These are phyloP conservation scores for Vipera ursinii DNA, from an alignment of 2,797 vertebrate species.

Conservation along the genomic window DNA sequence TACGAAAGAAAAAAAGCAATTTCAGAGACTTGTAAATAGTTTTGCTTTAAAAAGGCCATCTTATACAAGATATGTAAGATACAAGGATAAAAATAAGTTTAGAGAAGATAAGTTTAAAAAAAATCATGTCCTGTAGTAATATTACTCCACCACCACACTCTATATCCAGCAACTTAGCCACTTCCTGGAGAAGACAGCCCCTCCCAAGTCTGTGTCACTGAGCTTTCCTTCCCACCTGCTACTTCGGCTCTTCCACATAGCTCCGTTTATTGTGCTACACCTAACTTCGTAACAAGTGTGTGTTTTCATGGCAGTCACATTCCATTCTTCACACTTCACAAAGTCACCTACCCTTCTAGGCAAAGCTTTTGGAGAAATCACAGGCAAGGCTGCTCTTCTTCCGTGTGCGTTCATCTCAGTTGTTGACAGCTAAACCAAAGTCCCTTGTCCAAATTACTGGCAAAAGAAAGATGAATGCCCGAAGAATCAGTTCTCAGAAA, in stretches of 20 bases:
- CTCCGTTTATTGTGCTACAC: not conserved
- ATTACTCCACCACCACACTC: not conserved
- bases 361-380: slow-evolving; percentile 86
- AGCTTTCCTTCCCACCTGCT: not conserved
- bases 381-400: slow-evolving; percentile 88
- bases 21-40: not conserved
- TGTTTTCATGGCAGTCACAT: not conserved
- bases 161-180: not conserved
- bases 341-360: slow-evolving; percentile 76
- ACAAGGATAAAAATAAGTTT: not conserved
- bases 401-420: slow-evolving; percentile 87
- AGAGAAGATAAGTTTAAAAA: not conserved
- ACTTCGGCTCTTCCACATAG: not conserved
- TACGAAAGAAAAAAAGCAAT: not conserved
- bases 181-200: not conserved
- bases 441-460: slow-evolving; percentile 52
- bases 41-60: too few species aligned
- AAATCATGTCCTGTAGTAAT: not conserved
- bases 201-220: not conserved
- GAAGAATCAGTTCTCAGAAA: slow-evolving; percentile 52
- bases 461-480: slow-evolving; percentile 55
- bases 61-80: not conserved
- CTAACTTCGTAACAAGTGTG: not conserved
- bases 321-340: not conserved
- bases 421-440: slow-evolving; percentile 56